Conservation (phyloP, 2,113 vertebrate genomes). For the Brienomyrus brachyistius region DNA sequence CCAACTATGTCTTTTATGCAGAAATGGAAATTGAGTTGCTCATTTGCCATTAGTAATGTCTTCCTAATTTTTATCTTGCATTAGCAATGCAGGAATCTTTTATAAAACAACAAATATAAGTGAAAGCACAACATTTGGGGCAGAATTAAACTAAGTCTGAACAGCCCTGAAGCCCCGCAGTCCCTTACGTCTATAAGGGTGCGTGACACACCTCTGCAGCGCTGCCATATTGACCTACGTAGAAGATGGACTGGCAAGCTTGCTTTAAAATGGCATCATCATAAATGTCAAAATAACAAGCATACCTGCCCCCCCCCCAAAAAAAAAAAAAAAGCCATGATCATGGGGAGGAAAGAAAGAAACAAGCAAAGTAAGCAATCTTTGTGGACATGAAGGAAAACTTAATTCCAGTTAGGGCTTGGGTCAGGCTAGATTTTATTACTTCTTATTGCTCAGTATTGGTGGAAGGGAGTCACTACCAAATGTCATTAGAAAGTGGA, state of each 20-base stretch:
- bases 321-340: not conserved
- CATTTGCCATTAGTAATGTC: not conserved
- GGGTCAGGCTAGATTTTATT: constrained; percentile 9
- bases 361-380: constrained; percentile 15
- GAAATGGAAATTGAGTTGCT: not conserved
- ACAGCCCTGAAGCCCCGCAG: not conserved
- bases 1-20: not conserved
- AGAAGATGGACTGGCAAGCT: not conserved
- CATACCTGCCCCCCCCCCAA: not conserved
- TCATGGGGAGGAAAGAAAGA: not conserved
- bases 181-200: not conserved
- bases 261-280: not conserved
- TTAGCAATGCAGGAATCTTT: not conserved
- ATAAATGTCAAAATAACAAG: not conserved
- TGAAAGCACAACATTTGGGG: not conserved
- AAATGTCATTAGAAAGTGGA: not conserved
- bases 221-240: not conserved
- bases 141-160: not conserved
- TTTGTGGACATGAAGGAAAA: not conserved
- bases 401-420: not conserved
- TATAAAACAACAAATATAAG: not conserved
- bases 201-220: too few species aligned
- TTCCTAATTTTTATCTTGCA: not conserved
- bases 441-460: constrained; percentile 15
- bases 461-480: constrained; percentile 4